Base-by-base conservation (phyloP, 2,888 invertebrate genomes). In the Incurvaria masculella region DNA sequence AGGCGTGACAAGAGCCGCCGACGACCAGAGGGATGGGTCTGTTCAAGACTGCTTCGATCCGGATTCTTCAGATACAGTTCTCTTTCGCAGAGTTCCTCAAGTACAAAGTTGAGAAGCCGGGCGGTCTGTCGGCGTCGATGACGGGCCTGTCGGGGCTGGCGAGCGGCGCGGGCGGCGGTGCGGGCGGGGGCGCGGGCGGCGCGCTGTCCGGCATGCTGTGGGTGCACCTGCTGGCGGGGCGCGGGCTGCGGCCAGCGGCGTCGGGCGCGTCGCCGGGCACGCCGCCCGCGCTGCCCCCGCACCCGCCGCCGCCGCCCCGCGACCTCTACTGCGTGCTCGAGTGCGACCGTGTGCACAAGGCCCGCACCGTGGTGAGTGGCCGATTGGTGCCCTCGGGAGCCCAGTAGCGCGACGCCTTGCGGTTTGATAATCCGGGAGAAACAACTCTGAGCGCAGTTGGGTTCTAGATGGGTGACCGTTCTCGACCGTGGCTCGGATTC, bases 291-390 rank as follows among this genome's bases (percentile, higher is more conserved):
- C 72, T 80, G 1, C 69, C 76, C 0, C 63, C 78, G 2, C 81
- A 69, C 46, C 68, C 67, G 1, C 70, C 72, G 0, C 69, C 71
- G 0, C 68, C 75, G 1, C 79, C 81, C 53, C 79, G 96, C 53
- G 98, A 99, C 72, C 80, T 99, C 51, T 99, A 99, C 71, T 98
- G 98, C 69, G 98, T 99, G 27, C 81, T 99, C 52, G 98, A 99
- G 71, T 94, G 97, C 64, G 97, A 97, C 72, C 84, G 95, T 50
- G 91, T 96, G 44, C 97, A 97, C 72, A 96, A 96, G 75, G 97
- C 97, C 26, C 81, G 97, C 49, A 97, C 97, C 21, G 97, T 97
- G 62, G 96, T 83, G 56, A 70, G 81, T 70, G 49, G 10, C 21
- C 8, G 6, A 19, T 42, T 14, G 18, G 4, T 42, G 20, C 20